Percentiles rank a stretch among this genome's conserved stretches.
phyloP scores from a whole-genome alignment of 2,888 invertebrate species.

The Sarcophaga rosellei region DNA sequence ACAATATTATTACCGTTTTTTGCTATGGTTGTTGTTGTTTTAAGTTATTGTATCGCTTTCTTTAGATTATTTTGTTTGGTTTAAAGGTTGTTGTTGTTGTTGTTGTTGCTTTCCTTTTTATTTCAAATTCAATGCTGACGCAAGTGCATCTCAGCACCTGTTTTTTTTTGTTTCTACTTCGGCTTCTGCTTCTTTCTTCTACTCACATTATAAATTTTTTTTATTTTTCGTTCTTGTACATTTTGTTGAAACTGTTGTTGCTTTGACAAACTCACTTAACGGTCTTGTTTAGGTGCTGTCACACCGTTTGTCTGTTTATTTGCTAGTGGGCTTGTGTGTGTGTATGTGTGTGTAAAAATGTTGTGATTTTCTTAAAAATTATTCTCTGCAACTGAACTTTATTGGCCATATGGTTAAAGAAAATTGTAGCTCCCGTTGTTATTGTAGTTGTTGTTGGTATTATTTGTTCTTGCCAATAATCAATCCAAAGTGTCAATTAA shows the following conservation, averaged over 20 bases:
- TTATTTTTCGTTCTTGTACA: background rate
- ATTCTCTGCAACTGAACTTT: slow-evolving; percentile 22
- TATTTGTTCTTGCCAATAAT: background rate
- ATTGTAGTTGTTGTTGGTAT: background rate
- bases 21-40: slow-evolving; percentile 28
- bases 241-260: slow-evolving; percentile 21
- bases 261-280: background rate
- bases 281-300: slow-evolving; percentile 10
- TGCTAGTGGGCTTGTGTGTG: background rate
- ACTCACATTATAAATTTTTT: background rate
- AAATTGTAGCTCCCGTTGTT: too few relatives aligned
- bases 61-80: slow-evolving; percentile 34
- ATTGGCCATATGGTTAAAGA: slow-evolving; percentile 50
- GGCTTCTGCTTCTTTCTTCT: slow-evolving; percentile 8
- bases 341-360: too few relatives aligned
- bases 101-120: too few relatives aligned
- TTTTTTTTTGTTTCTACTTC: slow-evolving; percentile 22
- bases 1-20: background rate
- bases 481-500: slow-evolving; percentile 12
- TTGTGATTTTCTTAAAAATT: background rate
- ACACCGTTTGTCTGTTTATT: background rate
- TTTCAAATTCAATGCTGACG: slow-evolving; percentile 60
- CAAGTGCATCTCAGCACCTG: slow-evolving; percentile 67
- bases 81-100: background rate
- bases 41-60: slow-evolving; percentile 27